A percentile compares a stretch with the other conserved stretches of the same genome.
These are phyloP conservation scores for Nemopilema nomurai DNA, from an alignment of 30 jellyfish, hydroid and myxozoan species.

Conservation along the genomic window DNA sequence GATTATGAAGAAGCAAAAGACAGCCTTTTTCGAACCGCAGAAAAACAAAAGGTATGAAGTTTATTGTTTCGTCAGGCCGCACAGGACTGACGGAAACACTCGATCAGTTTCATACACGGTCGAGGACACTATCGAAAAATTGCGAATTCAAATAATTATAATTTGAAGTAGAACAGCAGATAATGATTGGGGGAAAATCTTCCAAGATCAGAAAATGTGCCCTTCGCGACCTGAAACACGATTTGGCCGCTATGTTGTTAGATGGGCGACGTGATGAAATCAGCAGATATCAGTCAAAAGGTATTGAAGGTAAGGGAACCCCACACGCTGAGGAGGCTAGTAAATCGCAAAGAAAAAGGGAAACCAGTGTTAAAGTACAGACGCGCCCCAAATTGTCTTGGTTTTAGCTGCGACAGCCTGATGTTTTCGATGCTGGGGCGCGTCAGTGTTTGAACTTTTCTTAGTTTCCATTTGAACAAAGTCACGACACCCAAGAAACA, in stretches of 20 bases:
- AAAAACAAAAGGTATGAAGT: neutral
- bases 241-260: conserved; percentile 3
- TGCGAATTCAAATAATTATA: neutral
- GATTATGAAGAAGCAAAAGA: neutral
- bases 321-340: neutral
- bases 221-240: conserved; percentile 13
- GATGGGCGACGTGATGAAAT: conserved; percentile 34
- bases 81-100: conserved; percentile 9
- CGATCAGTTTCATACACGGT: conserved; percentile 21
- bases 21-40: neutral
- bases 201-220: conserved; percentile 17
- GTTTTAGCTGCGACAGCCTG: neutral
- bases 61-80: neutral
- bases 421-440: neutral
- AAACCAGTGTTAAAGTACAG: conserved; percentile 1
- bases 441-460: conserved; percentile 11
- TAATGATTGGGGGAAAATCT: conserved; percentile 37
- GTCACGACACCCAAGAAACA: neutral
- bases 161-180: conserved; percentile 21
- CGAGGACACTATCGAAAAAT: conserved; percentile 12
- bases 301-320: neutral
- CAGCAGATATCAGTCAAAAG: conserved; percentile 10
- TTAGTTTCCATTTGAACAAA: conserved; percentile 2
- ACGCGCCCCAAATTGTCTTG: conserved; percentile 13
- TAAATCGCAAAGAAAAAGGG: neutral